These are phyloP conservation scores for Osmoderma eremita DNA, from an alignment of 2,888 invertebrate species.

Conservation along the genomic window DNA sequence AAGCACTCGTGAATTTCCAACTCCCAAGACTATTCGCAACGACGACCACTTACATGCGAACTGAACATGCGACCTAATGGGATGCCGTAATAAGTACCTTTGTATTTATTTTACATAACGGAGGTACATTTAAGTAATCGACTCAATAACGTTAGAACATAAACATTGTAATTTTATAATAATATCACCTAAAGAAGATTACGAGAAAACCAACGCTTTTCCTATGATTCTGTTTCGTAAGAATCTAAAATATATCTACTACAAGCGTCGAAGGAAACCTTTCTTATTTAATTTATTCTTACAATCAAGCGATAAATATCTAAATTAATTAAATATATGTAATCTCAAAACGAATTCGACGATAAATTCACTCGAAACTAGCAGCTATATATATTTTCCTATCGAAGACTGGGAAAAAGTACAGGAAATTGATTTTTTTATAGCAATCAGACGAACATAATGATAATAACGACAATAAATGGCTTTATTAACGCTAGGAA, in stretches of 20 bases:
- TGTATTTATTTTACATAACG: constrained; percentile 35
- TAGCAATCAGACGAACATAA: constrained; percentile 11
- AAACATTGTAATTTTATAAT: constrained; percentile 21
- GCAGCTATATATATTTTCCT: not conserved
- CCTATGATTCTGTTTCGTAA: not conserved
- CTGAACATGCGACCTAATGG: constrained; percentile 36
- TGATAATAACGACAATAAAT: constrained; percentile 24
- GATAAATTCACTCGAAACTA: no score
- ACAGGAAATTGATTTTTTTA: constrained; percentile 27
- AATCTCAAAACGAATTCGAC: no score
- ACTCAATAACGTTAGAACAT: constrained; percentile 9
- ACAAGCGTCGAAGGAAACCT: not conserved
- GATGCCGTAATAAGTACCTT: constrained; percentile 22
- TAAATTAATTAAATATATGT: no score
- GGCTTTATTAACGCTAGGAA: constrained; percentile 26
- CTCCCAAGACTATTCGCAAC: constrained; percentile 28
- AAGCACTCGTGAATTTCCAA: constrained; percentile 5
- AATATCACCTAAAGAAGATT: constrained; percentile 4
- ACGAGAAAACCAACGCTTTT: constrained; percentile 5
- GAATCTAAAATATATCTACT: not conserved
- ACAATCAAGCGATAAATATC: no score
- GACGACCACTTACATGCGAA: constrained; percentile 29
- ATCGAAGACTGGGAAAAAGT: not conserved
- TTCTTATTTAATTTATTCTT: not conserved
- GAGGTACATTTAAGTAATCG: constrained; percentile 14